Base-by-base conservation (phyloP, 1,140 invertebrate genomes). In the Tyrophagus putrescentiae region DNA sequence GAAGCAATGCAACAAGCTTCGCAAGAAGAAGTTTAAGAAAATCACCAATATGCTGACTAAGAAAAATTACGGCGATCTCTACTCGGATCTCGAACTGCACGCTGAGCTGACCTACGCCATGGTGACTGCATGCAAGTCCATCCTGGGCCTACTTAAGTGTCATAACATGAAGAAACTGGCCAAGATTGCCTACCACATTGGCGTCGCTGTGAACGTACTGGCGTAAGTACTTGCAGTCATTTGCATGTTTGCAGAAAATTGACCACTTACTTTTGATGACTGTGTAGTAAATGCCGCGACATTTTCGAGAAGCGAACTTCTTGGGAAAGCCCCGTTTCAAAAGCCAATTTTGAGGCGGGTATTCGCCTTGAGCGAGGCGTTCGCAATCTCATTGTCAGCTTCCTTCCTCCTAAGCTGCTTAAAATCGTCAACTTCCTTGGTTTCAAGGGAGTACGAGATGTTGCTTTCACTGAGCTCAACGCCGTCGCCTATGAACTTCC, bases 81-180 rank as follows among this genome's bases (percentile, higher is more conserved):
- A 57, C 31, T 39, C 56, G 32, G 57, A 59, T 45, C 7, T 44
- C 3, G 57, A 59, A 45, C 33, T 59, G n/a, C 57, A 59, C 36
- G 57, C 57, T n/a, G 36, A 45, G 34, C 25, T 59, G 4, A 59
- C 41, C 3, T 59, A 59, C 23, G 57, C 57, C 23, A 59, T 29
- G 9, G 39, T 59, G 9, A 45, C 28, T n/a, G 57, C 27, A 11
- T 44, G 36, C n/a, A 45, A 28, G 33, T 41, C 57, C 3, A 7
- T 59, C 16, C 25, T 59, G 39, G 36, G n/a, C 50, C 25, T 42
- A 7, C 16, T 59, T 9, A 45, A 45, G 16, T 44, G 36, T 31
- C 48, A 42, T 4, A 59, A 28, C 28, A 59, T 59, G 34, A 42
- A 42, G 32, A n/a, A 25, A 7, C 50, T 59, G 41, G 39, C 39